phyloP scores from a whole-genome alignment of 2,113 vertebrate genomes.

The Caretta caretta region DNA sequence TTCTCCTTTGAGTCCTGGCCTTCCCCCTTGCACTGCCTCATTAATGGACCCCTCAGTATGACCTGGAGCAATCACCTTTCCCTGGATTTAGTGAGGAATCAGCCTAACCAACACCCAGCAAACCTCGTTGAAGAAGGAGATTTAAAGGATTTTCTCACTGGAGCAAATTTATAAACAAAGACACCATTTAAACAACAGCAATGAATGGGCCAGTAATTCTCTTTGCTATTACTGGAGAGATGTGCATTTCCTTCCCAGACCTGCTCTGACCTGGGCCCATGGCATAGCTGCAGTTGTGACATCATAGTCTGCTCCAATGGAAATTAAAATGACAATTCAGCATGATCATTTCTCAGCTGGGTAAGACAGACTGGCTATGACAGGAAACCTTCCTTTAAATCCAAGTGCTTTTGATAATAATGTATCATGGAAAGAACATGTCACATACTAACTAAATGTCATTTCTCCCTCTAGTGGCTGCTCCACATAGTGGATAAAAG shows the following conservation, averaged over 20 bases:
- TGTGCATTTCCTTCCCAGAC: neutral
- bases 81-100: neutral
- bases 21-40: neutral
- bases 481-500: neutral
- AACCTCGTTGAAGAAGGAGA: neutral
- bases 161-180: neutral
- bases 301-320: slow-evolving; percentile 2
- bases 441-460: rapidly evolving
- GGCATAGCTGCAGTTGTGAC: rapidly evolving
- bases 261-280: neutral
- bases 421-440: neutral
- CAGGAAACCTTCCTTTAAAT: neutral
- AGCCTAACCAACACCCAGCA: neutral
- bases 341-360: slow-evolving; percentile 7
- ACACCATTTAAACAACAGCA: neutral
- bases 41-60: neutral
- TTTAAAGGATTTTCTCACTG: rapidly evolving
- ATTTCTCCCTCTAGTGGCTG: neutral
- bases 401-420: rapidly evolving
- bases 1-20: neutral
- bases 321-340: neutral
- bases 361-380: neutral
- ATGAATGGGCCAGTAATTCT: neutral
- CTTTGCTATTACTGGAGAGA: neutral
- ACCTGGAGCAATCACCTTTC: neutral